These are phyloP conservation scores for Daubentonia madagascariensis DNA, from an alignment of 2,113 vertebrate species.

Conservation along the genomic window DNA sequence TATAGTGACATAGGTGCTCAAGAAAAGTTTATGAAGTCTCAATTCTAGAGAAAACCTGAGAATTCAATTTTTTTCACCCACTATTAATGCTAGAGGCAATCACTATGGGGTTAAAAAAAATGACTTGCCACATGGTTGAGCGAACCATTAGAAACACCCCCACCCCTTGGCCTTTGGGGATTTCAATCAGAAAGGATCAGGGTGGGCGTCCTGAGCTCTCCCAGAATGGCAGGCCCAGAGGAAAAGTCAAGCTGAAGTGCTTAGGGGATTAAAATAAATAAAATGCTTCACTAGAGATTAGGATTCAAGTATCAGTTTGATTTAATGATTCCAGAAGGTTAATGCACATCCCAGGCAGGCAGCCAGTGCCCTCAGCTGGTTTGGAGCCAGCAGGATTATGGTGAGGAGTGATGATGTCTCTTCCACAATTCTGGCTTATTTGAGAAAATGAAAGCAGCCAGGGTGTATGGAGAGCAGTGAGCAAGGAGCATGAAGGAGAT, in stretches of 20 bases:
- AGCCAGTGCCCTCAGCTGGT: conserved; percentile 46
- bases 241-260: neutral
- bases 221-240: conserved; percentile 8
- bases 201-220: neutral
- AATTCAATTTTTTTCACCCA: neutral
- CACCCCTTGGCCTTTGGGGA: neutral
- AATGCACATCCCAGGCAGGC: conserved; percentile 17
- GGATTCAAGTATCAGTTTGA: conserved; percentile 35
- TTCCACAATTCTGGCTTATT: neutral
- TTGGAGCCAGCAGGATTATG: neutral
- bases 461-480: no score
- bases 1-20: no score
- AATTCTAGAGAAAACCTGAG: neutral
- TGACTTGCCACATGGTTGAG: neutral
- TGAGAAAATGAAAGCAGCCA: neutral
- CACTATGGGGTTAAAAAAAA: neutral
- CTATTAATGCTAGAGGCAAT: neutral
- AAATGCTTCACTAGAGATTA: conserved; percentile 64
- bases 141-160: neutral
- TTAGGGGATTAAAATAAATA: conserved; percentile 64
- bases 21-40: neutral
- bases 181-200: conserved; percentile 40
- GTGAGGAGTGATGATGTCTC: neutral
- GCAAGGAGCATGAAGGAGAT: neutral
- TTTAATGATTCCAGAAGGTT: conserved; percentile 59